These are phyloP conservation scores for Bombylius major DNA, from an alignment of 2,888 invertebrate genomes.

Conservation along the genomic window DNA sequence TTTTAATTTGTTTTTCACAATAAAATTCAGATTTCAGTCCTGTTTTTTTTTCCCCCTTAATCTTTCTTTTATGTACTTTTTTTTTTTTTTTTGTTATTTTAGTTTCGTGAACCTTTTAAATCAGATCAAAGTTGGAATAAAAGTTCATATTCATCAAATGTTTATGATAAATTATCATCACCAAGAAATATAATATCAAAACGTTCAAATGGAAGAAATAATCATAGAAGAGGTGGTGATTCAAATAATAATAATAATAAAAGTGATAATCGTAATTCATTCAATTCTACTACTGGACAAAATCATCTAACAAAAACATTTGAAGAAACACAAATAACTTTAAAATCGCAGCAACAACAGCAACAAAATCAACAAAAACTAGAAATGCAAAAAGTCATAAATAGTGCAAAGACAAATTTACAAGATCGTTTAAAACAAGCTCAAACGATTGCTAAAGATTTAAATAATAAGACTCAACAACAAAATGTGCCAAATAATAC, in stretches of 20 bases:
- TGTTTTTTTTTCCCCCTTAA: no score
- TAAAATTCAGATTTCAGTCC: no score
- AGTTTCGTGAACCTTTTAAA: constrained; percentile 8
- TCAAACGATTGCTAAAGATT: neutral
- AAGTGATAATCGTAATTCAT: constrained; percentile 12
- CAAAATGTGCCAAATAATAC: neutral
- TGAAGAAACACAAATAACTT: neutral
- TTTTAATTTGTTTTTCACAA: no score
- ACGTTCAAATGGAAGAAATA: neutral
- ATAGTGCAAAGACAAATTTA: constrained; percentile 9
- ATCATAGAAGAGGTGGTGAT: constrained; percentile 9
- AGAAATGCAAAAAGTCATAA: neutral
- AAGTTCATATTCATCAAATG: constrained; percentile 20
- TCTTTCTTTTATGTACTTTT: no score
- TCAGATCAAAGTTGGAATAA: constrained; percentile 21
- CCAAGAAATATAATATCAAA: neutral
- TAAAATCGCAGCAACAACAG: constrained; percentile 1
- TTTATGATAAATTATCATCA: constrained; percentile 16
- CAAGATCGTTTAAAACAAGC: constrained; percentile 4
- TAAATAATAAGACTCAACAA: constrained; percentile 3
- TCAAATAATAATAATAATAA: constrained; percentile 16
- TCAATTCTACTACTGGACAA: constrained; percentile 1
- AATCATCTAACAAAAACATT: neutral
- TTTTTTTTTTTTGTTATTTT: neutral
- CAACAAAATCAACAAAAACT: constrained; percentile 3